A percentile compares a stretch with the other conserved stretches of the same genome.
phyloP scores from a whole-genome alignment of 2,888 invertebrate species.

The Pseudococcus longispinus region DNA sequence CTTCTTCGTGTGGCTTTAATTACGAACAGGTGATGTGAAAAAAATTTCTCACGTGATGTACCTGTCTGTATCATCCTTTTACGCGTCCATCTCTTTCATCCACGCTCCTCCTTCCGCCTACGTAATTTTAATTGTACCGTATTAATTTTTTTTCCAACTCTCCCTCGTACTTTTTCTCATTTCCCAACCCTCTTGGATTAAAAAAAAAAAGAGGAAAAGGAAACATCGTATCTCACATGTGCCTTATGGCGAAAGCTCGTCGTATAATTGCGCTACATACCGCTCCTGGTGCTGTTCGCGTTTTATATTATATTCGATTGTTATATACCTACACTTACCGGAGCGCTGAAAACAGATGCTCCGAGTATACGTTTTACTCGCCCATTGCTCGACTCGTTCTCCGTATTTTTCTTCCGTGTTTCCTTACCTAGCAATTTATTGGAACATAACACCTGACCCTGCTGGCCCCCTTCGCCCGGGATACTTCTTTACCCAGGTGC shows the following conservation, averaged over 20 bases:
- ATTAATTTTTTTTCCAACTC: conserved; percentile 4
- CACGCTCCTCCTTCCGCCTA: neutral
- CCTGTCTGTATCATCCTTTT: conserved; percentile 50
- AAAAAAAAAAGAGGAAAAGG: neutral
- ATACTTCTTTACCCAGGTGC: neutral
- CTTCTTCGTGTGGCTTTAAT: conserved; percentile 41
- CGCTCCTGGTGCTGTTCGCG: neutral
- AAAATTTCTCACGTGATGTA: conserved; percentile 53
- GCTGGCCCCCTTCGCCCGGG: neutral
- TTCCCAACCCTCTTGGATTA: neutral
- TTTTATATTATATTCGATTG: neutral
- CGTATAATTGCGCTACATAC: conserved; percentile 4
- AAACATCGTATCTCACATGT: neutral
- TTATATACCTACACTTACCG: neutral
- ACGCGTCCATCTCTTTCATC: conserved; percentile 16
- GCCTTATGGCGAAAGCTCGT: conserved; percentile 5
- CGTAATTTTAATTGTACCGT: conserved; percentile 21
- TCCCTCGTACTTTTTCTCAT: neutral
- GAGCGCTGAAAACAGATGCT: neutral
- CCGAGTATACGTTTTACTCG: neutral
- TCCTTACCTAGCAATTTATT: neutral
- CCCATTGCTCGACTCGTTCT: neutral
- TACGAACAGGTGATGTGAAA: conserved; percentile 34
- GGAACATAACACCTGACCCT: neutral
- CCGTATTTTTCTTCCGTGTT: neutral